Base-by-base conservation (phyloP, 2,113 vertebrate species). In the Lasiurus cinereus region DNA sequence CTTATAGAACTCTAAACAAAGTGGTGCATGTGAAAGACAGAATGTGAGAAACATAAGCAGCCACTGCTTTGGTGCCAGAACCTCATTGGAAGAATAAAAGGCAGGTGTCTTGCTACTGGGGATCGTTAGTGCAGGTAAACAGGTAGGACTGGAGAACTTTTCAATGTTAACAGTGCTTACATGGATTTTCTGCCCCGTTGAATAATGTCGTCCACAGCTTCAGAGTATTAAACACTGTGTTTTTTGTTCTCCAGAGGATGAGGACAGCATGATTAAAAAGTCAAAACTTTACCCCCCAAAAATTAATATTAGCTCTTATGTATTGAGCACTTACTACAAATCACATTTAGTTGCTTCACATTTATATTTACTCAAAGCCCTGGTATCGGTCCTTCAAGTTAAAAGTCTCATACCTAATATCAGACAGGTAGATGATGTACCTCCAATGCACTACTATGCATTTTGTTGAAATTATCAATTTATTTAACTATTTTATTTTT, bases 1-100 rank as follows among this genome's bases (percentile, higher is more conserved):
- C 36, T 36, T 33, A 56, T 8, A 31, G 77, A 21, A 39, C 93
- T 94, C 90, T 90, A 84, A 82, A 94, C 36, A 88, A 96, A 93
- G 59, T 3, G 4, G 70, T 70, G 1, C 19, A 8, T 59, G 62
- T 24, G 29, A 77, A 79, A 52, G 82, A 13, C 21, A 6, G 70
- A 46, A 19, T 59, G 16, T 80, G 39, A 92, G 62, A 69, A 31
- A 78, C 24, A 33, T 46, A 80, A 82, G 16, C 46, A 22, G 27
- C 77, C 84, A 16, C 67, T 36, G 21, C 2, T 2, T 3, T 62
- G 62, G 48, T 64, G 22, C 33, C 72, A 18, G 83, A 43, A 59
- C 27, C 84, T 85, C 90, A 8, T 0, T 19, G 50, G 39, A 82
- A 22, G 31, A 82, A 46, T 69, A n/a, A 69, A 82, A 96, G 78